Evolutionary conservation across 2,113 vertebrate species (phyloP).

Genomic region (Antechinus flavipes): DNA sequence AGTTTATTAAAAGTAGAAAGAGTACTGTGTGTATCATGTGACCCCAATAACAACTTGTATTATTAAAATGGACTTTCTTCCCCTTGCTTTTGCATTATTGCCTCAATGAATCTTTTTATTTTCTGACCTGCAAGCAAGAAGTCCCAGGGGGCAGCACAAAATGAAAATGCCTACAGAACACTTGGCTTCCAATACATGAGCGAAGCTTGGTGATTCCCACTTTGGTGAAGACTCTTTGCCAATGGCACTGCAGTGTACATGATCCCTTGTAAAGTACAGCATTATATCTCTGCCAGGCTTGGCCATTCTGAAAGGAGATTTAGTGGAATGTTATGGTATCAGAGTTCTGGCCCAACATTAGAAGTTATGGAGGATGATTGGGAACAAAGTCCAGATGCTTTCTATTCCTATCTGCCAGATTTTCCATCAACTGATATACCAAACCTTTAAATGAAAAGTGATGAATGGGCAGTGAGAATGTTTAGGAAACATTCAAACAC

Average conservation of each 20-base stretch:
- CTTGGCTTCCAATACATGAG: neutral
- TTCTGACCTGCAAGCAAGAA: constrained; percentile 12
- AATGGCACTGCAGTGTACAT: neutral
- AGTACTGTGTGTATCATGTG: neutral
- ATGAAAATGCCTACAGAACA: neutral
- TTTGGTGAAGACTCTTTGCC: neutral
- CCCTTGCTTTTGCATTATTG: constrained; percentile 2
- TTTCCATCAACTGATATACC: constrained; percentile 42
- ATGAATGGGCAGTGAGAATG: constrained; percentile 55
- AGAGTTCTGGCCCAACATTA: constrained; percentile 12
- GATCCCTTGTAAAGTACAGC: constrained; percentile 9
- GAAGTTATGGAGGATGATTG: neutral
- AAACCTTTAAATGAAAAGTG: constrained; percentile 52
- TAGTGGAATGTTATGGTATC: constrained; percentile 9
- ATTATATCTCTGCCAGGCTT: neutral
- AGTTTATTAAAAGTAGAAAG: neutral
- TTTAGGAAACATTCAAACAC: constrained; percentile 66
- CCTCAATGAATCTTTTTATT: neutral
- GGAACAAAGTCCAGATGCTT: constrained; percentile 44
- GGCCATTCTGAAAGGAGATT: constrained; percentile 37
- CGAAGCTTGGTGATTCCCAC: neutral
- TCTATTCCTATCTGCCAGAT: constrained; percentile 49
- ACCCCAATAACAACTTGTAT: neutral
- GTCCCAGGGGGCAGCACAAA: constrained; percentile 15
- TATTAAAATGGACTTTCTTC: neutral